These are phyloP conservation scores for Bufo bufo DNA, from an alignment of 2,113 vertebrate species.

Conservation along the genomic window DNA sequence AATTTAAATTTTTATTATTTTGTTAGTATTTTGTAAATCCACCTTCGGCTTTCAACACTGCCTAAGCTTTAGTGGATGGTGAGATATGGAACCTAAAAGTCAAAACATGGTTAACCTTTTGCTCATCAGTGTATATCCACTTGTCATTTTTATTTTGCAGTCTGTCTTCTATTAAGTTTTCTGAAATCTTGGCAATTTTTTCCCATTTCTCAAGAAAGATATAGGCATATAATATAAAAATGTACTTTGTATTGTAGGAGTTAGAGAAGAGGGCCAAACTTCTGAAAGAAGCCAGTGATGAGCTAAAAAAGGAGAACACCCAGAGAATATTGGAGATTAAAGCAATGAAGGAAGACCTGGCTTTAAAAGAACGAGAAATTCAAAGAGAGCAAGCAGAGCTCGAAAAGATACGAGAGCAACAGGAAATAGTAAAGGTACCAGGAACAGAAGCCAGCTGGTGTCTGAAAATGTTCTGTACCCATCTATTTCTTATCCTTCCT, in stretches of 20 bases:
- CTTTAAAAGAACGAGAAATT: conserved; percentile 71
- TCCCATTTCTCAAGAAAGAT: background rate
- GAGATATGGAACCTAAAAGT: too few species aligned
- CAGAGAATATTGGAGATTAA: conserved; percentile 82
- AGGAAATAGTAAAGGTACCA: conserved; percentile 78
- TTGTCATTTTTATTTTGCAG: background rate
- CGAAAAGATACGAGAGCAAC: conserved; percentile 71
- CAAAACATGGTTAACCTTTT: too few species aligned
- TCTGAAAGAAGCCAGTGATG: conserved; percentile 80
- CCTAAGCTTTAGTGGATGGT: too few species aligned
- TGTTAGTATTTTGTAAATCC: too few species aligned
- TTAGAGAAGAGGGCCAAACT: conserved; percentile 69
- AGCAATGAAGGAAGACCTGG: conserved; percentile 78
- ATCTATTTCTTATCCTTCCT: background rate
- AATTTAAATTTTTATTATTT: too few species aligned
- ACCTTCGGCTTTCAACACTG: too few species aligned
- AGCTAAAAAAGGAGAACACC: conserved; percentile 79
- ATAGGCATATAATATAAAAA: background rate
- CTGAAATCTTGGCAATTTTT: background rate
- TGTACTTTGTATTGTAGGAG: conserved; percentile 73
- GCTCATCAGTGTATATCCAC: background rate
- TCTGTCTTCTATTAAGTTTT: background rate
- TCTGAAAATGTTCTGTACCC: background rate
- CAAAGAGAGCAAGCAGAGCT: conserved; percentile 76
- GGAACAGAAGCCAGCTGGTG: background rate